phyloP scores from a whole-genome alignment of 2,113 vertebrate species.

The Sakesphorus luctuosus region DNA sequence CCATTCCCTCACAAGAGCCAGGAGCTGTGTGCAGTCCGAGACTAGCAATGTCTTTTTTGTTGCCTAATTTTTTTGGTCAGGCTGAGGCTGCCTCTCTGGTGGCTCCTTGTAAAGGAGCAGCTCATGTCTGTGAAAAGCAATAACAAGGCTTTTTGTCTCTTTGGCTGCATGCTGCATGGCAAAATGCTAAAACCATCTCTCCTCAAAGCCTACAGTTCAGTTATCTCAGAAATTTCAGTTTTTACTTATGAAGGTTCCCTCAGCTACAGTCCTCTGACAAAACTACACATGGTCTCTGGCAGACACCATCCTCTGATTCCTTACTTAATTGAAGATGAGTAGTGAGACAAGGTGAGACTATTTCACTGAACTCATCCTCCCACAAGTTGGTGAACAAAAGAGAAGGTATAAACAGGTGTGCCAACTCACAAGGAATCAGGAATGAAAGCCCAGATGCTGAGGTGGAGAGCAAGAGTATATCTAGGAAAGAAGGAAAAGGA shows the following conservation, averaged over 20 bases:
- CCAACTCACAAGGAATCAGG: neutral
- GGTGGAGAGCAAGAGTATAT: neutral
- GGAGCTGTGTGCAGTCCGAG: neutral
- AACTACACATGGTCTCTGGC: neutral
- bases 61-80: neutral
- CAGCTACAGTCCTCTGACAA: neutral
- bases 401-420: neutral
- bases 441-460: neutral
- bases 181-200: neutral
- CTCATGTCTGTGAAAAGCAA: neutral
- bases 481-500: neutral
- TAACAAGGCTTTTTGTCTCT: neutral
- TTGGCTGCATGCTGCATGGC: accelerated
- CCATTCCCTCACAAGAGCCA: neutral
- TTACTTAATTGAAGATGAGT: neutral
- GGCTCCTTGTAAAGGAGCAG: neutral
- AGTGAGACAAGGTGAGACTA: neutral
- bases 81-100: neutral
- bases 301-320: neutral
- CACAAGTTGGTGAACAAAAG: neutral
- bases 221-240: neutral
- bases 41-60: neutral
- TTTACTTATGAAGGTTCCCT: neutral
- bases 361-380: neutral
- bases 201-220: neutral